Evolutionary conservation across 2,888 invertebrate species (phyloP), one percentile per base, ranked within the genome.

Genomic region (Argyresthia goedartella): DNA sequence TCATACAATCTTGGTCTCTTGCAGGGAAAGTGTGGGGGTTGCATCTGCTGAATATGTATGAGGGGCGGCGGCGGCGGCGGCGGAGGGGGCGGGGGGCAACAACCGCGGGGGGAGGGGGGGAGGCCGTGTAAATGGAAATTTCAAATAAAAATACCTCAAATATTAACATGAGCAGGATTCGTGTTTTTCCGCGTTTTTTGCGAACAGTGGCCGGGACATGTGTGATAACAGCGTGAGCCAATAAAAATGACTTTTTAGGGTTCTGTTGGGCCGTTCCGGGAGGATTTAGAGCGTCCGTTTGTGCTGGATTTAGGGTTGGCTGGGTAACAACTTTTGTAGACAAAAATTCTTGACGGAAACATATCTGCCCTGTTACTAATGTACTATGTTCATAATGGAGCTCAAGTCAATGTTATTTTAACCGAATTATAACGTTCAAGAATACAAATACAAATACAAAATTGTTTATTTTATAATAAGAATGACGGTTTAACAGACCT

Each of bases 31-130:
- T 82, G 82, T 82, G 75, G 76, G 81, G 87, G 89, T 88, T 89
- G 89, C 89, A 89, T 86, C 80, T 79, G 73, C 80, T 90, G 89
- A 89, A 89, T 90, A 90, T 90, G 89, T 87, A 90, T 89, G 88
- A 89, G 86, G 73, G 80, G 71, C 67, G 53, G 49, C 59, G 59
- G 55, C 62, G 63, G 65, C 58, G 62, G 59, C n/a, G n/a, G n/a
- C n/a, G n/a, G n/a, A n/a, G n/a, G n/a, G n/a, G n/a, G n/a, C n/a
- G 63, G 62, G 59, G 59, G 62, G 60, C 63, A 74, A 16, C 39
- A 36, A 35, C 36, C 33, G n/a, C 41, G 11, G 16, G 59, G 59
- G 56, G 60, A 62, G 65, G 59, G 62, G 59, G 65, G 62, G 59
- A 59, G 61, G 59, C 61, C 75, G 80, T 85, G 85, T 85, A 85